Base-by-base conservation (phyloP, 2,888 invertebrate species). In the Eupithecia centaureata region DNA sequence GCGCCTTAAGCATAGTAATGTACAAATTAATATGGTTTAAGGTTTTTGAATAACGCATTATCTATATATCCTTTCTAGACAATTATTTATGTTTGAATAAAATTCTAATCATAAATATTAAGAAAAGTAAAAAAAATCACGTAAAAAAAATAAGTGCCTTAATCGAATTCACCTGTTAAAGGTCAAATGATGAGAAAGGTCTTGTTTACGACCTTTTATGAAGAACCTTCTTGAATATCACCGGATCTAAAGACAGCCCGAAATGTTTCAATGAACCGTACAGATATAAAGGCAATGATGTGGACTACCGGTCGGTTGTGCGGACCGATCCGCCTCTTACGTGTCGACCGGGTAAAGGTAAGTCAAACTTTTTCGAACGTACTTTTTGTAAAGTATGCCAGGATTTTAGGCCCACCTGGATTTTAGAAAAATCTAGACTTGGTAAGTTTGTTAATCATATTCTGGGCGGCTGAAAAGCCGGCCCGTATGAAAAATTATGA, bases 271-370 rank as follows among this genome's bases (percentile, higher is more conserved):
- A 56, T 61, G 32, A 47, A 61, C 42, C 61, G 5, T 59, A 32
- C 56, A 57, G 10, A 47, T 22, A 47, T 47, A 47, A 51, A 61
- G 61, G 65, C 67, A 67, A 67, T 63, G 69, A 67, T 57, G 69
- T 61, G 63, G 66, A 63, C 70, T 25, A 54, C 61, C 60, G 54
- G 63, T 30, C 56, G 27, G 58, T 51, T 10, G 57, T 54, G 32
- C 58, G 74, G 22, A 18, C 68, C 73, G 51, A 72, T 83, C 80
- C 86, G 86, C 87, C 87, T 78, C 73, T 86, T 85, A 79, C 86
- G 75, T 87, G 87, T 87, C 76, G 67, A 60, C 72, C 71, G 74
- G 80, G 72, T 87, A 84, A 87, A 83, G 82, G 84, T 73, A 69
- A 78, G 79, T 77, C 78, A 74, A 64, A 57, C 61, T 66, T 57